Evolutionary conservation across 2,888 invertebrate genomes (phyloP).

Genomic region (Cephus runcator): DNA sequence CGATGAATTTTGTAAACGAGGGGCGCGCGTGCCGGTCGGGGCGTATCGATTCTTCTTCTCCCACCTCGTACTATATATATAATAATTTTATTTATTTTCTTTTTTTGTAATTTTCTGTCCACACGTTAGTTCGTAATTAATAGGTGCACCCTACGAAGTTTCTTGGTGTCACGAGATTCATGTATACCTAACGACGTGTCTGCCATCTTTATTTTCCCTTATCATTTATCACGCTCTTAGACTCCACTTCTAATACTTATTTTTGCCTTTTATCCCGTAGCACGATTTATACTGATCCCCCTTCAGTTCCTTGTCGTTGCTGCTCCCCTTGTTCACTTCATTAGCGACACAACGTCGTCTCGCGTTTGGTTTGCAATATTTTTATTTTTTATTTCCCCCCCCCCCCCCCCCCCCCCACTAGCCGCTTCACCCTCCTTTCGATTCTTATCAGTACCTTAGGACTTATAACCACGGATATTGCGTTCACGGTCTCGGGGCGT

Average conservation of each 20-base stretch:
- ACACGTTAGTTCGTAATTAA: conserved; percentile 40
- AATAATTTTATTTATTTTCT: background rate
- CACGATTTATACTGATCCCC: too few relatives aligned
- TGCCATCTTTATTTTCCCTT: conserved; percentile 30
- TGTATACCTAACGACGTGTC: conserved; percentile 15
- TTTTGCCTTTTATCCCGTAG: conserved; percentile 11
- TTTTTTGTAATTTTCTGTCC: conserved; percentile 15
- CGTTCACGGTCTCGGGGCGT: background rate
- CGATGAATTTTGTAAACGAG: conserved; percentile 29
- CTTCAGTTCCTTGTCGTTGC: too few relatives aligned
- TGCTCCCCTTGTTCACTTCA: too few relatives aligned
- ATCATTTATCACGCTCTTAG: conserved; percentile 5
- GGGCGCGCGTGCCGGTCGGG: conserved; percentile 43
- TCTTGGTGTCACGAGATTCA: conserved; percentile 37
- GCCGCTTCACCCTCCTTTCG: too few relatives aligned
- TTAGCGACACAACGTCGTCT: too few relatives aligned
- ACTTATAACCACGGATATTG: too few relatives aligned
- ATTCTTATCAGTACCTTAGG: too few relatives aligned
- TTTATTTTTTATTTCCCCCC: background rate
- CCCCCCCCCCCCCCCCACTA: background rate
- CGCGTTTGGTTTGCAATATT: too few relatives aligned
- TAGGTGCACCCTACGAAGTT: conserved; percentile 37
- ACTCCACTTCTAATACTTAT: conserved; percentile 14
- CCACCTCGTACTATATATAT: too few relatives aligned
- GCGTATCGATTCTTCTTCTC: conserved; percentile 29